A percentile compares a stretch with the other conserved stretches of the same genome.
Evolutionary conservation across 2,113 vertebrate genomes (phyloP).

Genomic region (Dasyornis broadbenti): DNA sequence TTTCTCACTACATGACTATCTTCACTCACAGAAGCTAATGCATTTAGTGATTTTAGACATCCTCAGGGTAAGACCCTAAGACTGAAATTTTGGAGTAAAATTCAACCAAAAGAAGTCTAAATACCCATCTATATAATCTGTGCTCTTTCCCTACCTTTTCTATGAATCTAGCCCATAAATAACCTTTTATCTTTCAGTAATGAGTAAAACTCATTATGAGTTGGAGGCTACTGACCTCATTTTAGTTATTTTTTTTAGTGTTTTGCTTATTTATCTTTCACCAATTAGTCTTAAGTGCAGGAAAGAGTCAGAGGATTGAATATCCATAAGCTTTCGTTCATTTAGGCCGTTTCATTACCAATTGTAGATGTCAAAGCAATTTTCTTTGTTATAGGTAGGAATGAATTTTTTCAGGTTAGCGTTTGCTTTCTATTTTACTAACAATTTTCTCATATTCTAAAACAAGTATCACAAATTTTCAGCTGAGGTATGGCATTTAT

Average conservation of each 20-base stretch:
- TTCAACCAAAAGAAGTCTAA: not conserved
- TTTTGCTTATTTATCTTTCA: not conserved
- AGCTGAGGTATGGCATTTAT: not conserved
- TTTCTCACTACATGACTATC: fast-evolving
- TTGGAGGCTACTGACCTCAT: not conserved
- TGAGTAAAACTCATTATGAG: not conserved
- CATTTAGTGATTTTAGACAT: not conserved
- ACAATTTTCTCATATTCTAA: not conserved
- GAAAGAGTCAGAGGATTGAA: not conserved
- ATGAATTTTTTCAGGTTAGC: not conserved
- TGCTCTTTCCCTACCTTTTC: not conserved
- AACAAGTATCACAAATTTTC: not conserved
- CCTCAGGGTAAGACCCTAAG: not conserved
- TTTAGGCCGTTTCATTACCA: not conserved
- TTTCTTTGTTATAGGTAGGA: not conserved
- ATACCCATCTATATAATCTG: not conserved
- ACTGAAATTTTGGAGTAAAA: not conserved
- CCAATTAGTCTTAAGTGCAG: not conserved
- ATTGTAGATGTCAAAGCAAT: not conserved
- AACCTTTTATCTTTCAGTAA: not conserved
- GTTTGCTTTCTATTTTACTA: not conserved
- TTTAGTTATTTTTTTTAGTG: not conserved
- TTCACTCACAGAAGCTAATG: not conserved
- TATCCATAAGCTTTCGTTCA: not conserved
- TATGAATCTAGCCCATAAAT: not conserved